A percentile compares a stretch with the other conserved stretches of the same genome.
Conservation (phyloP, 2,888 invertebrate genomes). For the Malacosoma neustria region DNA sequence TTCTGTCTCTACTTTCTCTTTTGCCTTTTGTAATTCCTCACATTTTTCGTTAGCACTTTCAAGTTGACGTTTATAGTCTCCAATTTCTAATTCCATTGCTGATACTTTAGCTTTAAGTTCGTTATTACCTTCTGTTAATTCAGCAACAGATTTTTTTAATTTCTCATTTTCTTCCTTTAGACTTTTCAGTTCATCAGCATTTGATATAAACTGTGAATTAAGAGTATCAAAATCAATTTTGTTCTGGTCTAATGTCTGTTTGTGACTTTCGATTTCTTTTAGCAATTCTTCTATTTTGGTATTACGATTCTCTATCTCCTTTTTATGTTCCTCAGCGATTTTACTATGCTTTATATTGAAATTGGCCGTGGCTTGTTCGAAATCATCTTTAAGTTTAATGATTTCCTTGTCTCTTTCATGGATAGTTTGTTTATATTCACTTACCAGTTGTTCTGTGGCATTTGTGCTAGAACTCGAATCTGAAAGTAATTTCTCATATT, state of each 20-base stretch:
- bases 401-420: slow-evolving; percentile 73
- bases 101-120: slow-evolving; percentile 54
- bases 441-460: slow-evolving; percentile 55
- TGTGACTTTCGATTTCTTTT: slow-evolving; percentile 63
- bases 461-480: slow-evolving; percentile 46
- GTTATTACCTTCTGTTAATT: slow-evolving; percentile 47
- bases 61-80: slow-evolving; percentile 74
- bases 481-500: slow-evolving; percentile 48
- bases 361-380: slow-evolving; percentile 58
- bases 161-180: slow-evolving; percentile 59
- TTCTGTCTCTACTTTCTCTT: slow-evolving; percentile 75
- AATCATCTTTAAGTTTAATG: slow-evolving; percentile 65
- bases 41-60: slow-evolving; percentile 73
- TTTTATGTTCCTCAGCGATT: slow-evolving; percentile 66
- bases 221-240: slow-evolving; percentile 62
- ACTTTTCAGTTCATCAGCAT: slow-evolving; percentile 51
- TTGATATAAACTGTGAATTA: slow-evolving; percentile 58
- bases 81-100: slow-evolving; percentile 66
- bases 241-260: slow-evolving; percentile 56
- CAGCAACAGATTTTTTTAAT: slow-evolving; percentile 50
- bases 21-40: slow-evolving; percentile 69
- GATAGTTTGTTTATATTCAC: slow-evolving; percentile 63
- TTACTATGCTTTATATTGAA: slow-evolving; percentile 66
- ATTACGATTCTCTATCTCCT: slow-evolving; percentile 67
- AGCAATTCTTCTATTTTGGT: slow-evolving; percentile 62